Base-by-base conservation (phyloP, 2,113 vertebrate species). In the Sardina pilchardus region DNA sequence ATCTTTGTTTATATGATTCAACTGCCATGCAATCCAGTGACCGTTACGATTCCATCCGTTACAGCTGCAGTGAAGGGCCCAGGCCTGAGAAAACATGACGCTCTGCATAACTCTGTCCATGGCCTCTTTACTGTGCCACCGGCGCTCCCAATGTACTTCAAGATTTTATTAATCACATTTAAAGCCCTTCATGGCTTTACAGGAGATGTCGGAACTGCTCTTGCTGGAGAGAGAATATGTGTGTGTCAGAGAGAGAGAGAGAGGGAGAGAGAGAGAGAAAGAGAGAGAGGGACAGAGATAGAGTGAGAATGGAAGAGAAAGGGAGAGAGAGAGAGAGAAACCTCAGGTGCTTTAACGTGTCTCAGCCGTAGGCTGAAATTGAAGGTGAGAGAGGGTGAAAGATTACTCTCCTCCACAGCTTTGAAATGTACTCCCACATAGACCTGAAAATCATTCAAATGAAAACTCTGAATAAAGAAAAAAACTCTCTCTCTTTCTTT, bases 161-260 rank as follows among this genome's bases (percentile, higher is more conserved):
- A 71, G 26, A 78, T 78, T 78, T 78, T 78, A 78, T 78, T 78
- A 78, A 78, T 36, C 71, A 78, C 30, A 78, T 78, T 78, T 34
- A 78, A 30, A 78, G 71, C 71, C 71, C 14, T 78, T 78, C 71
- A 71, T 34, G 71, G 26, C 26, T 78, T 30, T 36, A 14, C 67
- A 75, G 30, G 30, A 75, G n/a, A 34, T 75, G 63, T 78, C 71
- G 36, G 71, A 34, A 78, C 26, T 36, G 26, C 26, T 5, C 30
- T 17, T 78, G 71, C 71, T 14, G 4, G 30, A 34, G 67, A 36
- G 30, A 36, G 67, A 36, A 30, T n/a, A n/a, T n/a, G n/a, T n/a
- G n/a, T n/a, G n/a, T 4, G 26, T 3, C 17, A 34, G 26, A 36
- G 9, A 71, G n/a, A 75, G 67, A 4, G 67, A 75, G 26, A 34